A percentile compares a stretch with the other conserved stretches of the same genome.
Conservation (phyloP, 2,888 invertebrate species). For the Yponomeuta plumbellus region DNA sequence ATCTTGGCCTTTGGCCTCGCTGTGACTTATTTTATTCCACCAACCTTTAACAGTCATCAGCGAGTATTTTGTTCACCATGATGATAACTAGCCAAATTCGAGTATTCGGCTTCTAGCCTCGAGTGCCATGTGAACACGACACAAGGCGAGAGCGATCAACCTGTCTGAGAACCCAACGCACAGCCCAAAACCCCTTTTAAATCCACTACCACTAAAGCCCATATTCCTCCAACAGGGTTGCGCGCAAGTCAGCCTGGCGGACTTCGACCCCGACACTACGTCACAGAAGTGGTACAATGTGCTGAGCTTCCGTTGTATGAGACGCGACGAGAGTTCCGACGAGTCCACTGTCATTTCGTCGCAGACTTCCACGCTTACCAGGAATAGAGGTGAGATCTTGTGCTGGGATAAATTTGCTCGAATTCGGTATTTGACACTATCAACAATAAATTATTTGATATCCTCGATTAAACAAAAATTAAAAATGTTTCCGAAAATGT, state of each 20-base stretch:
- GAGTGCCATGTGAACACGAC: constrained; percentile 67
- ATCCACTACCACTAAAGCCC: constrained; percentile 2
- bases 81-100: constrained; percentile 74
- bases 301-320: constrained; percentile 78
- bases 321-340: constrained; percentile 94
- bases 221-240: constrained; percentile 82
- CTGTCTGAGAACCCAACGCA: constrained; percentile 11
- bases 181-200: constrained; percentile 19
- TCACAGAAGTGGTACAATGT: constrained; percentile 97
- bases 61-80: constrained; percentile 32
- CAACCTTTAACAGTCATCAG: too few relatives aligned
- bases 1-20: too few relatives aligned
- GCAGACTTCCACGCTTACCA: constrained; percentile 95
- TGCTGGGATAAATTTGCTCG: background rate
- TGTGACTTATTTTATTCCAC: too few relatives aligned
- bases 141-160: constrained; percentile 67
- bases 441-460: too few relatives aligned
- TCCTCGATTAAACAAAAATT: too few relatives aligned
- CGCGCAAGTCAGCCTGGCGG: constrained; percentile 96
- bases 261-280: constrained; percentile 89
- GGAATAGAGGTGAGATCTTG: constrained; percentile 82
- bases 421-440: too few relatives aligned
- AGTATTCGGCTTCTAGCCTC: constrained; percentile 64
- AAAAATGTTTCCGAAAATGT: too few relatives aligned
- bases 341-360: constrained; percentile 98